Evolutionary conservation across 1,140 invertebrate species (phyloP).

Genomic region (fruit fly (Drosophila melanogaster)): DNA sequence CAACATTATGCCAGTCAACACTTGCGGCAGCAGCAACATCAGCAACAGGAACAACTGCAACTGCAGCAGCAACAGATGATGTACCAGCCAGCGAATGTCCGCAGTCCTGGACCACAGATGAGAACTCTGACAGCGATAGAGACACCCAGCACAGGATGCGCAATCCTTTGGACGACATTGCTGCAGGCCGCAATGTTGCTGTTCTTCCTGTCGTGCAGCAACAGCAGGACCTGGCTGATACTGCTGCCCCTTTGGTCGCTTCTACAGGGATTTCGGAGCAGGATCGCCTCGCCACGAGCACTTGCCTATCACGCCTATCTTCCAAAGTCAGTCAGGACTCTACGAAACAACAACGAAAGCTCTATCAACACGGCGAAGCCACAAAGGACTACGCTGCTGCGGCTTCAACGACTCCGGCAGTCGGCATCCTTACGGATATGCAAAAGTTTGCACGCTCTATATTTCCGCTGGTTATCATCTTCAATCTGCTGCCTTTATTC

Average conservation of each 20-base stretch:
- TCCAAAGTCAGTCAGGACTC: constrained; percentile 69
- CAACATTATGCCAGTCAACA: constrained; percentile 58
- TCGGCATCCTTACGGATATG: constrained; percentile 73
- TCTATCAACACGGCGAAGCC: constrained; percentile 24
- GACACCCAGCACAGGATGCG: constrained; percentile 36
- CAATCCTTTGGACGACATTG: constrained; percentile 41
- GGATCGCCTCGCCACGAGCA: constrained; percentile 29
- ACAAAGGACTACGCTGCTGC: constrained; percentile 49
- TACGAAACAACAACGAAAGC: constrained; percentile 67
- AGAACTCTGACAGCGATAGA: constrained; percentile 41
- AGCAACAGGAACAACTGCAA: constrained; percentile 37
- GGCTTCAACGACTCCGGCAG: constrained; percentile 48
- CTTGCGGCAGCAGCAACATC: constrained; percentile 29
- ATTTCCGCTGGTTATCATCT: constrained; percentile 81
- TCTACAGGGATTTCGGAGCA: constrained; percentile 51
- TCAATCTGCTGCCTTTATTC: constrained; percentile 84
- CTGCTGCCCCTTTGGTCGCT: constrained; percentile 56
- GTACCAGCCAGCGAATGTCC: constrained; percentile 54
- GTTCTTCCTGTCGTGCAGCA: constrained; percentile 23
- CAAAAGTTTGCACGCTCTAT: constrained; percentile 81
- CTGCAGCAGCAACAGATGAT: constrained; percentile 60
- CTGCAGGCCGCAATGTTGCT: constrained; percentile 25
- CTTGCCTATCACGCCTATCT: constrained; percentile 72
- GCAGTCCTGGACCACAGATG: constrained; percentile 65
- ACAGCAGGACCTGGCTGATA: constrained; percentile 52